Evolutionary conservation across 2,888 invertebrate species (phyloP), one percentile per base, ranked within the genome.

Genomic region (Luperina nickerlii): DNA sequence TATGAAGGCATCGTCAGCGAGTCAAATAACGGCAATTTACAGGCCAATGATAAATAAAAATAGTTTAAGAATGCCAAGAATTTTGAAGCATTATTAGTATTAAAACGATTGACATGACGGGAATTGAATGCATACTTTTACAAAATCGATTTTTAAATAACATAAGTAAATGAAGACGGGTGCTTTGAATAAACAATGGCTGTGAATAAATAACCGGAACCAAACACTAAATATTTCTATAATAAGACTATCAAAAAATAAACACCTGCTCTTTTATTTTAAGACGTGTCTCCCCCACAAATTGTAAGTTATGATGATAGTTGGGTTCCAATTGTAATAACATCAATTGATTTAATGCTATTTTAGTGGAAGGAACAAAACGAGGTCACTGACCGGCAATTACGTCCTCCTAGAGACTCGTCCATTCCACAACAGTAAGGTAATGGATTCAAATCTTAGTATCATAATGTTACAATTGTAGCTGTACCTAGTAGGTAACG

Each of bases 261-360:
- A 90, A 88, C 90, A 90, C 86, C 87, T 88, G 83, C 85, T 88
- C 87, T 87, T 87, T 90, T 84, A 82, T 86, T 82, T 89, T 78
- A 75, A 72, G 78, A 84, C 75, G n/a, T 69, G 76, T 90, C 90
- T 91, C 92, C 93, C 92, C 92, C 90, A 92, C 90, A 91, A 92
- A 93, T 92, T 91, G 91, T 92, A 92, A 92, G 94, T 94, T 94
- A 95, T 94, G 91, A 93, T 90, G 94, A 94, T 92, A 94, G 94
- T 93, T 94, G 93, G 94, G 94, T 94, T 94, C 95, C 96, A 96
- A 95, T 96, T 96, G 96, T 96, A 96, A 96, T 96, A 96, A 95
- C 96, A 95, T 96, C 96, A 96, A 96, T 96, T 96, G 96, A 96
- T 96, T 96, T 96, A 96, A 96, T 94, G 94, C 94, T 96, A 95